Conservation (phyloP, 2,888 invertebrate genomes). For the Catocala fraxini region DNA sequence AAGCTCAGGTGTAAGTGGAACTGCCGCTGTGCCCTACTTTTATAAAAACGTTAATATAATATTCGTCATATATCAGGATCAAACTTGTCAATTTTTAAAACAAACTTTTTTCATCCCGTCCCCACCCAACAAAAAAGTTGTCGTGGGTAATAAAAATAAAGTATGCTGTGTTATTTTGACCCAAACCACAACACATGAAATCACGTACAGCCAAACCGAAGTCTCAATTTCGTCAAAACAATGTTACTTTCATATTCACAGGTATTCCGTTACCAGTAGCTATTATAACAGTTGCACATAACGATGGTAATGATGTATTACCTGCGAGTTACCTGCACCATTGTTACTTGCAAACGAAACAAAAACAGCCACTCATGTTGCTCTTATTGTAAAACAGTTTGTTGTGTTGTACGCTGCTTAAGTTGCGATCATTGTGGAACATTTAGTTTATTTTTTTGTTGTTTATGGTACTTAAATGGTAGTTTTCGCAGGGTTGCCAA, state of each 20-base stretch:
- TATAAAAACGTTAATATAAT: too few relatives aligned
- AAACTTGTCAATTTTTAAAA: too few relatives aligned
- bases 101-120: too few relatives aligned
- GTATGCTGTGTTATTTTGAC: too few relatives aligned
- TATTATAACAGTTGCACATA: conserved; percentile 39
- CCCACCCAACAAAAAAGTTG: too few relatives aligned
- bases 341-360: conserved; percentile 26
- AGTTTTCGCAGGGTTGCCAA: neutral
- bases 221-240: conserved; percentile 19
- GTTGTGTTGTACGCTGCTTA: neutral
- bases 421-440: conserved; percentile 1
- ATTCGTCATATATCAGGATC: too few relatives aligned
- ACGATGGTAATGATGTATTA: conserved; percentile 25
- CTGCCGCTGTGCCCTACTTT: too few relatives aligned
- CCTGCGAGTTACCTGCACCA: conserved; percentile 24
- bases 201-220: neutral
- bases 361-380: conserved; percentile 21
- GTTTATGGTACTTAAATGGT: neutral
- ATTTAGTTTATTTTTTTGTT: conserved; percentile 5
- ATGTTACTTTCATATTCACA: conserved; percentile 12
- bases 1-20: too few relatives aligned
- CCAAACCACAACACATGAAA: neutral
- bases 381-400: conserved; percentile 7
- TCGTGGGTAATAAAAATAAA: too few relatives aligned
- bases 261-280: conserved; percentile 25